Evolutionary conservation across 2,113 vertebrate genomes (phyloP), one percentile per base, ranked within the genome.

Genomic region (Pterophyllum scalare): DNA sequence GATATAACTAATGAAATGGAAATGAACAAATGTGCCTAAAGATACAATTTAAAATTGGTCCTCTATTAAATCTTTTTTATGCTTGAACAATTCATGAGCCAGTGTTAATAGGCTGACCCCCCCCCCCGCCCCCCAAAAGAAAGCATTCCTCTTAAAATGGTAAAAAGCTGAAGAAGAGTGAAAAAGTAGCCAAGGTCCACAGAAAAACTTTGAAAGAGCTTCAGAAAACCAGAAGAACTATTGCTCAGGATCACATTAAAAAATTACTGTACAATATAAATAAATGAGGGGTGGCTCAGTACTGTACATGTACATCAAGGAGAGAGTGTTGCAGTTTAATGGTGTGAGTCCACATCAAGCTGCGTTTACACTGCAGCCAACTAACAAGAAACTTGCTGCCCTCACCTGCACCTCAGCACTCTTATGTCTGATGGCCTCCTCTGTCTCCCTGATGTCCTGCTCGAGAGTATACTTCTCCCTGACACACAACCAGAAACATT

Each of bases 381-480:
- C 0, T 70, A 22, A 58, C 22, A 76, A 61, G 2, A 64, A 49
- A 14, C 19, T 54, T n/a, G 26, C 12, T 7, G 7, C 1, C 77
- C 94, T 93, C 88, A 99, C 98, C 98, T 99, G 98, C 6, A 99
- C 98, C 92, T 99, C 98, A 0, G 67, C 96, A 75, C 96, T 96
- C 94, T 99, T 99, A 86, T 99, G 97, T 57, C 97, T 96, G 86
- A 99, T 97, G 28, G 98, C 95, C 79, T 98, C 98, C 84, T 99
- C 98, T 33, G 97, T 96, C 77, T 99, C 98, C 80, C 98, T 94
- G 87, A 99, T 98, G 91, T 99, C 98, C 81, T 99, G 98, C 81
- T 99, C 98, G 80, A 99, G 92, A 0, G 96, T 97, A 35, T 97
- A 98, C 52, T 99, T 99, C 94, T 99, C 98, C 88, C 98, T 99